phyloP scores from a whole-genome alignment of 2,888 invertebrate species.

The Thecocarcelia acutangulata region DNA sequence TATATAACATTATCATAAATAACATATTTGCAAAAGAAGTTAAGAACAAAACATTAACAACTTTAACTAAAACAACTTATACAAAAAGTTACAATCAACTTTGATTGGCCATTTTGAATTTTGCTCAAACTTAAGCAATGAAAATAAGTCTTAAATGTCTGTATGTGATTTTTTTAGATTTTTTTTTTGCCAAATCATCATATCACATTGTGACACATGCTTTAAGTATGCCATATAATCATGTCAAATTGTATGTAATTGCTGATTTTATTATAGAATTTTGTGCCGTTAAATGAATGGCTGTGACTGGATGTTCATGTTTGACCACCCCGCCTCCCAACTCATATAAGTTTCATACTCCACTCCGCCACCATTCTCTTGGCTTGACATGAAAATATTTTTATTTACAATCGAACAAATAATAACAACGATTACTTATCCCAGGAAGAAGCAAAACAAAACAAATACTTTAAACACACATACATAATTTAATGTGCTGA shows the following conservation, averaged over 20 bases:
- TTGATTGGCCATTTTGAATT: slow-evolving; percentile 63
- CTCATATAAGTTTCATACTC: background rate
- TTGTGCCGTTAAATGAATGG: background rate
- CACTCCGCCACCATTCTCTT: too few species aligned
- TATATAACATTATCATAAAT: slow-evolving; percentile 33
- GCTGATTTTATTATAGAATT: slow-evolving; percentile 56
- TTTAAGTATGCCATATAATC: slow-evolving; percentile 48
- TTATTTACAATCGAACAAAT: slow-evolving; percentile 43
- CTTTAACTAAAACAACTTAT: slow-evolving; percentile 16
- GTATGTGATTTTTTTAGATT: background rate
- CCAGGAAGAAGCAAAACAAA: slow-evolving; percentile 17
- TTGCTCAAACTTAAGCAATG: slow-evolving; percentile 24
- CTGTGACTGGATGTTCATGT: slow-evolving; percentile 7
- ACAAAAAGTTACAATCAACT: slow-evolving; percentile 56
- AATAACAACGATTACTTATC: slow-evolving; percentile 66
- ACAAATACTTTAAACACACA: slow-evolving; percentile 35
- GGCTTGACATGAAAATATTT: slow-evolving; percentile 2
- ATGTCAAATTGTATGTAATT: slow-evolving; percentile 66
- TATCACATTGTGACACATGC: slow-evolving; percentile 50
- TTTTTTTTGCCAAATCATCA: slow-evolving; percentile 62
- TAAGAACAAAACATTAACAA: slow-evolving; percentile 4
- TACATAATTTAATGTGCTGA: background rate
- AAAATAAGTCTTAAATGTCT: background rate
- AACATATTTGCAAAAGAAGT: slow-evolving; percentile 14
- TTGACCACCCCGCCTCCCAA: slow-evolving; percentile 10